Conservation (phyloP, 1,140 invertebrate genomes). For the Eurosta solidaginis region DNA sequence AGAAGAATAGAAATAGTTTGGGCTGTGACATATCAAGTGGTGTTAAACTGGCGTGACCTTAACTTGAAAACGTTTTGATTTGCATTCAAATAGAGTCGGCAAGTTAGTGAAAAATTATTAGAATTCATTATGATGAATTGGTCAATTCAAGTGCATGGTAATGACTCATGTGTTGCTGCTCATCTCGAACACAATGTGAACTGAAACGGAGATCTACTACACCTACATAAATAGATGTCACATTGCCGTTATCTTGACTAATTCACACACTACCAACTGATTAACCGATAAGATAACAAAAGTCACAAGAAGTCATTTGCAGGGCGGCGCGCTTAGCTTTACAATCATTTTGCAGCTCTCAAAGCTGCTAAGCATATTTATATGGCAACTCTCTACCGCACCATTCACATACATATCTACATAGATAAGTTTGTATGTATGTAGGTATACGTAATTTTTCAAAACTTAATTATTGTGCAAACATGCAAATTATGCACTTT, state of each 20-base stretch:
- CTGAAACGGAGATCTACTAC: not conserved
- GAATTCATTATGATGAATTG: not conserved
- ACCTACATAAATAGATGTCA: not conserved
- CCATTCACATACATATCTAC: not conserved
- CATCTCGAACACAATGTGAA: not conserved
- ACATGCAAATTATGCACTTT: constrained; percentile 53
- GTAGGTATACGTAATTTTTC: not conserved
- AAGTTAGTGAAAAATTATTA: not conserved
- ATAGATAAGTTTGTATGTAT: too few relatives aligned
- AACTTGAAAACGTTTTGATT: not conserved
- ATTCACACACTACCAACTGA: not conserved
- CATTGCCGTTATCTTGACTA: not conserved
- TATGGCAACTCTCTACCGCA: not conserved
- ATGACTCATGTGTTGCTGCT: not conserved
- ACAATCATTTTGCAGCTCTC: not conserved
- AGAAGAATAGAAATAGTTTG: not conserved
- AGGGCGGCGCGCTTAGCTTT: not conserved
- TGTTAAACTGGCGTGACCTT: not conserved
- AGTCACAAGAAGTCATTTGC: not conserved
- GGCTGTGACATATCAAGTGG: not conserved
- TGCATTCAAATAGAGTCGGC: not conserved
- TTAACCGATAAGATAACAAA: constrained; percentile 25
- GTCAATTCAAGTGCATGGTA: not conserved
- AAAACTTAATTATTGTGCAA: constrained; percentile 45
- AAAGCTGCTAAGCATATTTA: not conserved